Percentiles rank a stretch among this genome's conserved stretches.
Conservation (phyloP, 1,140 invertebrate genomes). For the Drosophila burlai region DNA sequence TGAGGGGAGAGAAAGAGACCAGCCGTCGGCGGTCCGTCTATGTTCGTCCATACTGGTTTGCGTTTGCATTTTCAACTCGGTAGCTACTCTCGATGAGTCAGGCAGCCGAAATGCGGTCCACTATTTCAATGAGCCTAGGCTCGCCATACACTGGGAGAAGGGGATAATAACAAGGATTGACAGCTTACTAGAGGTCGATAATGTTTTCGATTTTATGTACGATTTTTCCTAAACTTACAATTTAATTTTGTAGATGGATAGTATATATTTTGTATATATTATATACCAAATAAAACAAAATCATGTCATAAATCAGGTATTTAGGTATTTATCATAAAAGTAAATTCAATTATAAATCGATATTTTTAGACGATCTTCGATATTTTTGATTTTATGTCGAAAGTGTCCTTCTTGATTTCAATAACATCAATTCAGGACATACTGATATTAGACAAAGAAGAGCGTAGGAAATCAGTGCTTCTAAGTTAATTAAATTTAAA, state of each 20-base stretch:
- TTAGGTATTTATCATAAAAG: too few species aligned
- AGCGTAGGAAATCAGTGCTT: background rate
- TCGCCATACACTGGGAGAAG: slow-evolving; percentile 4
- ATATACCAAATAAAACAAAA: too few species aligned
- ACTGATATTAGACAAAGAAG: too few species aligned
- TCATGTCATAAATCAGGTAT: too few species aligned
- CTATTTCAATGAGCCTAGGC: slow-evolving; percentile 59
- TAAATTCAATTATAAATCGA: too few species aligned
- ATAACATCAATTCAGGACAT: too few species aligned
- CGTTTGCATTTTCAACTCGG: slow-evolving; percentile 77
- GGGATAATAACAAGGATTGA: background rate
- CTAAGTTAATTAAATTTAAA: background rate
- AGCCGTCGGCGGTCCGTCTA: slow-evolving; percentile 32
- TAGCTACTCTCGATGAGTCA: slow-evolving; percentile 41
- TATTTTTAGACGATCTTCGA: too few species aligned
- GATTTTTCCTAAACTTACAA: background rate
- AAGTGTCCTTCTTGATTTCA: too few species aligned
- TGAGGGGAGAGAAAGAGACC: background rate
- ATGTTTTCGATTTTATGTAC: background rate
- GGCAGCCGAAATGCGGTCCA: slow-evolving; percentile 75
- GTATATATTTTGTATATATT: too few species aligned
- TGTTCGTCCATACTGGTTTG: slow-evolving; percentile 40
- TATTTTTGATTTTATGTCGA: too few species aligned
- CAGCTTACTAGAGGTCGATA: background rate
- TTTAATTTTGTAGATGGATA: too few species aligned